Conservation (phyloP, 2,113 vertebrate species). For the Sinocyclocheilus rhinocerous region DNA sequence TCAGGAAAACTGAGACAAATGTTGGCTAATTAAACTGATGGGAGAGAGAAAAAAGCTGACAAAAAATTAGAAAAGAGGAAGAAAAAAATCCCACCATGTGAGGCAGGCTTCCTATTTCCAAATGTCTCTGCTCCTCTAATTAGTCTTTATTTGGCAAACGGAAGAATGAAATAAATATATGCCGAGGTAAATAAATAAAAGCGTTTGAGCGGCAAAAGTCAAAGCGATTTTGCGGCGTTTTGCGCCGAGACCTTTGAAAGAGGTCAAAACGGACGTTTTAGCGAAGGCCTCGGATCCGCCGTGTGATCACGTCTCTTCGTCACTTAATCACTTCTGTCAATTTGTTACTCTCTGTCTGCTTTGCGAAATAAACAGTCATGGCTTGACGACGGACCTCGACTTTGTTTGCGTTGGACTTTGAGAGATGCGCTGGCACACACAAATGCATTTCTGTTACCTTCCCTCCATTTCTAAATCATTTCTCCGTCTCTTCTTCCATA, state of each 20-base stretch:
- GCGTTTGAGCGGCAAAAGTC: conserved; percentile 21
- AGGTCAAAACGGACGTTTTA: conserved; percentile 6
- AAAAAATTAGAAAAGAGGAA: conserved; percentile 60
- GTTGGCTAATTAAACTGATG: conserved; percentile 89
- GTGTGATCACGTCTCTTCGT: conserved; percentile 9
- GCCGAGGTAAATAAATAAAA: conserved; percentile 1
- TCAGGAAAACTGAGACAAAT: conserved; percentile 86
- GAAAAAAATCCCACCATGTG: conserved; percentile 60
- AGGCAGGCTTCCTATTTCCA: conserved; percentile 56
- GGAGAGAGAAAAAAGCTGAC: conserved; percentile 63
- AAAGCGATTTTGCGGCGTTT: neutral
- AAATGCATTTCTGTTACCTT: conserved; percentile 18
- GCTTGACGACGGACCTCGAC: conserved; percentile 9
- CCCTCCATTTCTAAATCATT: neutral
- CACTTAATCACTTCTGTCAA: conserved; percentile 30
- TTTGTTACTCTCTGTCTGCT: conserved; percentile 20
- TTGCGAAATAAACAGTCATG: conserved; percentile 4
- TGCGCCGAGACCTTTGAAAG: neutral
- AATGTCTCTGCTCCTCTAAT: conserved; percentile 66
- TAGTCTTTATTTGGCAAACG: conserved; percentile 58
- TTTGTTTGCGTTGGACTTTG: conserved; percentile 14
- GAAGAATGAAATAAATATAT: conserved; percentile 50
- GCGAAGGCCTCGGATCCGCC: neutral
- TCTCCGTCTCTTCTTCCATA: conserved; percentile 19
- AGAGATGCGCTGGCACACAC: conserved; percentile 10